Evolutionary conservation across 2,797 vertebrate species (phyloP), one percentile per base, ranked within the genome.

Genomic region (Tokudaia tokunoshimensis): DNA sequence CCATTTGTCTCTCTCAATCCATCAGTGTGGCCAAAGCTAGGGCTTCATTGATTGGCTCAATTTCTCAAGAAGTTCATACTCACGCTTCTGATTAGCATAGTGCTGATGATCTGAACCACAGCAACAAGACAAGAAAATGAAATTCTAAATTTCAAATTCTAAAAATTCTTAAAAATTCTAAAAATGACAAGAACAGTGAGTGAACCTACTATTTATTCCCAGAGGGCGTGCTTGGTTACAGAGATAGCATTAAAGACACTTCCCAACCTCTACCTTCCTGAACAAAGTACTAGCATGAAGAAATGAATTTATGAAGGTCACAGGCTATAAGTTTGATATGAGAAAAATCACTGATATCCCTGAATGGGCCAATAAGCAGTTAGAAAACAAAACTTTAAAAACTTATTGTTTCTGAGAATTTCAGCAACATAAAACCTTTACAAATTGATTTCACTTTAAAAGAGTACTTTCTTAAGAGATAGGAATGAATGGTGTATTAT

Each of bases 341-440:
- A n/a, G 92, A 41, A 82, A 93, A 96, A n/a, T 52, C 17, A 92
- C 61, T 67, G 52, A 10, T 24, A 41, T 57, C 2, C 34, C 50
- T 44, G 19, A 55, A 55, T 74, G 72, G 3, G 59, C 31, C 44
- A 87, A 86, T 0, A 93, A 93, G 29, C 24, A 95, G 74, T 50
- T 81, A 37, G 47, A 86, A 95, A 76, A 81, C 37, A 61, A 91
- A 93, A 84, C 47, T 80, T 67, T 11, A 29, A 29, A 24, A 70
- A 20, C n/a, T 5, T 37, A 29, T 8, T 5, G 41, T 93, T 92
- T 63, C 80, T 2, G 74, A 84, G 34, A 79, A 15, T 57, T 61
- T 41, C 80, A 94, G 94, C 82, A 87, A 24, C n/a, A 57, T 44
- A 34, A 93, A 80, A 75, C 67, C 50, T n/a, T 91, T 82, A 92